Base-by-base conservation (phyloP, 1,140 invertebrate species). In the Pseudoatta argentina region DNA sequence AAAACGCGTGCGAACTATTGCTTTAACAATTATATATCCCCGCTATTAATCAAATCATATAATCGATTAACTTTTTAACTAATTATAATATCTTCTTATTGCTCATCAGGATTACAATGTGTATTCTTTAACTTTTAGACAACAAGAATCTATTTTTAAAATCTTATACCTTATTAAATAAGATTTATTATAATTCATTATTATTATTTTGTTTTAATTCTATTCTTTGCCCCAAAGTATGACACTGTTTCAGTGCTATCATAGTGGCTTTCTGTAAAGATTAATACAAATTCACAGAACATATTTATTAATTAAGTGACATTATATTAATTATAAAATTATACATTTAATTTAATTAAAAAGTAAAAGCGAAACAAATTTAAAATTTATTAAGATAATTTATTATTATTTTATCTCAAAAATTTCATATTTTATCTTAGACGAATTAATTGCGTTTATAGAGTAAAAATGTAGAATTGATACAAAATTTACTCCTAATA, bases 31-130 rank as follows among this genome's bases (percentile, higher is more conserved):
- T n/a, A 34, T n/a, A 34, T 34, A 14, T 5, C 4, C n/a, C 24
- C n/a, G 34, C 10, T 73, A 61, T 61, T 73, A 63, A 73, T 82
- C 7, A 16, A 72, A 59, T 73, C 21, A 61, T 57, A 48, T 73
- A 51, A 14, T 83, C 2, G 6, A 30, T 2, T 27, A 79, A 39
- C 48, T 44, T 44, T 24, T 63, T 24, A 64, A 64, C 30, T 66
- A 3, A 78, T 55, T 67, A 57, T 57, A 51, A 55, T 44, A 10
- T 1, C 10, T 1, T 73, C 14, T 72, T 59, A 21, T 30, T 10
- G 10, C 1, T 69, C 51, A 14, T 5, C 21, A 57, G 7, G 3
- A 24, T 79, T 66, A 66, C 6, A 48, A 59, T 21, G 61, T 21
- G 5, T 34, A 34, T 16, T 39, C 48, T 79, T 67, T n/a, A 39